Conservation (phyloP, 37 sponge, comb jelly and placozoan genomes). For the Petrosia ficiformis region DNA sequence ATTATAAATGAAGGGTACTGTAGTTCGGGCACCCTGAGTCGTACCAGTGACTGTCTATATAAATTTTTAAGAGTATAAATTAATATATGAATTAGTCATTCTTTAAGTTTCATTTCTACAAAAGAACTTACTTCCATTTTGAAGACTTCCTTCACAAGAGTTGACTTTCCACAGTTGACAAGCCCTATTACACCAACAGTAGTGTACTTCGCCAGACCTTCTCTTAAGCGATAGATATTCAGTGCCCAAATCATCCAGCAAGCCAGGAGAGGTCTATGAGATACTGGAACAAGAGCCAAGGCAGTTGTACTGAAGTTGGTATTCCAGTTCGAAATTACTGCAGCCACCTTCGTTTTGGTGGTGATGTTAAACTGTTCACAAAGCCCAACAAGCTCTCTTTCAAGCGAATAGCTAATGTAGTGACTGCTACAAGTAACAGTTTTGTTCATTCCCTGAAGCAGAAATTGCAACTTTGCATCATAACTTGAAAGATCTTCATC, state of each 20-base stretch:
- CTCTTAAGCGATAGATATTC: slow-evolving; percentile 12
- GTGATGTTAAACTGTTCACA: slow-evolving; percentile 4
- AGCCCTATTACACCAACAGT: slow-evolving; percentile 25
- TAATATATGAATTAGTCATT: too few species aligned
- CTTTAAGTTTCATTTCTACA: not conserved
- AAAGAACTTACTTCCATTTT: slow-evolving; percentile 5
- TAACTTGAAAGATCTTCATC: not conserved
- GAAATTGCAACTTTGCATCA: not conserved
- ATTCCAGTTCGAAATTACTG: slow-evolving; percentile 8
- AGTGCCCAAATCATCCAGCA: slow-evolving; percentile 32
- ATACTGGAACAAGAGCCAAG: slow-evolving; percentile 4
- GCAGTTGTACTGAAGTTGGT: not conserved
- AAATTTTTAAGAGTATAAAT: too few species aligned
- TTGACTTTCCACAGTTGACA: slow-evolving; percentile 33
- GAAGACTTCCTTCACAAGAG: slow-evolving; percentile 21
- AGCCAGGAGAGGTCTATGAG: slow-evolving; percentile 12
- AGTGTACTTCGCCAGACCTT: slow-evolving; percentile 29
- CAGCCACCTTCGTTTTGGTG: not conserved
- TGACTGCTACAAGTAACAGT: slow-evolving; percentile 20
- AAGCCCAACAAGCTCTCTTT: slow-evolving; percentile 14
- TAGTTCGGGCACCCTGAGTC: slow-evolving; percentile 24
- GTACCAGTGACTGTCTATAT: slow-evolving; percentile 30
- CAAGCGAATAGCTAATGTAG: slow-evolving; percentile 29
- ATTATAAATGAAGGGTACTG: slow-evolving; percentile 47
- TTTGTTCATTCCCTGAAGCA: not conserved